phyloP scores from a whole-genome alignment of 2,797 vertebrate species.

The Spinus olivaceus region DNA sequence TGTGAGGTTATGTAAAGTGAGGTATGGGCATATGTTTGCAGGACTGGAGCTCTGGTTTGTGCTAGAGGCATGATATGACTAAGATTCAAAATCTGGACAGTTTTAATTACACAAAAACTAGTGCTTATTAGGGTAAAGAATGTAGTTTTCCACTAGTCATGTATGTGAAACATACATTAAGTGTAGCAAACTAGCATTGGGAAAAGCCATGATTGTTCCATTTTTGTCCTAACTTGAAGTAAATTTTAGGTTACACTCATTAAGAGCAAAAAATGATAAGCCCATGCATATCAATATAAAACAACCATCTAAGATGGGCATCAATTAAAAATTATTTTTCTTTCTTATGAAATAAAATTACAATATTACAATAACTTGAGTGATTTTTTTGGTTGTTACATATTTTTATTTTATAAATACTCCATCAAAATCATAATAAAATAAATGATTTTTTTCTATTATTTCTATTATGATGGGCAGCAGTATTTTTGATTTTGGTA shows the following conservation, averaged over 20 bases:
- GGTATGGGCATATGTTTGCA: constrained; percentile 26
- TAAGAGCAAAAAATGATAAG: neutral
- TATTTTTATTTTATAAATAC: neutral
- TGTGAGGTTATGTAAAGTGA: constrained; percentile 39
- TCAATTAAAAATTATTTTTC: neutral
- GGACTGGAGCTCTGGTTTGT: neutral
- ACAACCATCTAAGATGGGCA: neutral
- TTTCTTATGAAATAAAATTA: neutral
- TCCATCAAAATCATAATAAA: neutral
- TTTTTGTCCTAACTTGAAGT: neutral
- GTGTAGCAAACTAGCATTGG: neutral
- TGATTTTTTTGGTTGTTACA: neutral
- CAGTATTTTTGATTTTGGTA: neutral
- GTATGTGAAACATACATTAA: neutral
- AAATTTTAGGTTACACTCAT: neutral
- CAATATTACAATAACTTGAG: neutral
- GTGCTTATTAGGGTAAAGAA: neutral
- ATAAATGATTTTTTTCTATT: neutral
- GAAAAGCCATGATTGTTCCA: neutral
- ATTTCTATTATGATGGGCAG: neutral
- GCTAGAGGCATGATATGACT: constrained; percentile 1
- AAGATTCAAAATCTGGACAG: neutral
- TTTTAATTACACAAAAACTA: neutral
- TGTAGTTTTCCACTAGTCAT: neutral
- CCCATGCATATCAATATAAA: neutral